A percentile compares a stretch with the other conserved stretches of the same genome.
These are phyloP conservation scores for Tiliacea aurago DNA, from an alignment of 2,888 invertebrate genomes.

Conservation along the genomic window DNA sequence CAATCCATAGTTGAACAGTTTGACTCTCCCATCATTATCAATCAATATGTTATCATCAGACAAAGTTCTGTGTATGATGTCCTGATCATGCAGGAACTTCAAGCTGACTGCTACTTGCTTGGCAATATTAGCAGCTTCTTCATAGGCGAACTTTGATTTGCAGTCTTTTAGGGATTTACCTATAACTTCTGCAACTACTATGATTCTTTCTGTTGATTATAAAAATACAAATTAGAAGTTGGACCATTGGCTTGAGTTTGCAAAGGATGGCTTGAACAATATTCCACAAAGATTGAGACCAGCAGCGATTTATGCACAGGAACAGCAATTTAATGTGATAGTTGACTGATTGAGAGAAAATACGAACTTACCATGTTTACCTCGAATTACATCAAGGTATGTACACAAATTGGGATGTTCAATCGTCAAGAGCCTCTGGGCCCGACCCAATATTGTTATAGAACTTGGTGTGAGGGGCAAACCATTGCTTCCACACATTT, in stretches of 20 bases:
- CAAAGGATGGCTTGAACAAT: neutral
- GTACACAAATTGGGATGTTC: constrained; percentile 95
- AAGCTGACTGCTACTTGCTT: constrained; percentile 94
- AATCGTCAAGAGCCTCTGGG: constrained; percentile 95
- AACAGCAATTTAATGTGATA: neutral
- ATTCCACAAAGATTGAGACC: neutral
- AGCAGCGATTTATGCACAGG: neutral
- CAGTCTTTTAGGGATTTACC: constrained; percentile 92
- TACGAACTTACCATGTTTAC: constrained; percentile 95
- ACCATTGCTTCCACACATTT: constrained; percentile 98
- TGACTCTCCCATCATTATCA: constrained; percentile 93
- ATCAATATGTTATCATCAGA: constrained; percentile 95
- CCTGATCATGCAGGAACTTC: constrained; percentile 92
- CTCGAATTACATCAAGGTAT: constrained; percentile 97
- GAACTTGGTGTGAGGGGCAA: constrained; percentile 99
- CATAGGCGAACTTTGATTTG: constrained; percentile 80
- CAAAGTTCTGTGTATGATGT: constrained; percentile 95
- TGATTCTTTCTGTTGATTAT: constrained; percentile 93
- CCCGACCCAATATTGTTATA: constrained; percentile 97
- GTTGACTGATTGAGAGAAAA: neutral
- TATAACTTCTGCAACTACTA: constrained; percentile 95
- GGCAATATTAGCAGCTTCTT: constrained; percentile 92
- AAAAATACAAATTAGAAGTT: neutral
- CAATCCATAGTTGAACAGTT: constrained; percentile 98
- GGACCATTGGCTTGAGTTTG: neutral